Evolutionary conservation across 2,797 vertebrate species (phyloP), one percentile per base, ranked within the genome.

Genomic region (Loris lydekkerianus): DNA sequence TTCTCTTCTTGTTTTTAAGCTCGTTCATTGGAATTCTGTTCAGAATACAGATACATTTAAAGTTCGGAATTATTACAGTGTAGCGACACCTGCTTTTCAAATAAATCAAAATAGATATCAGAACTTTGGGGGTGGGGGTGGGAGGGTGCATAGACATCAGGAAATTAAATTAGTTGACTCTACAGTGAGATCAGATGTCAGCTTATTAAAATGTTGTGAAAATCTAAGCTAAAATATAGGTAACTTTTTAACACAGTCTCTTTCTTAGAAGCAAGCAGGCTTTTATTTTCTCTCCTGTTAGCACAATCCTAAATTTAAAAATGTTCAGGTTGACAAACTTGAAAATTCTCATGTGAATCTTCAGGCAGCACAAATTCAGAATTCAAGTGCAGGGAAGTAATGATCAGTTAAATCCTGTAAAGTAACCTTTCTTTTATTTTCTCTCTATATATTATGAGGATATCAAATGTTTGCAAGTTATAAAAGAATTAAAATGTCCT

Each of bases 401-500:
- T 67, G 85, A 77, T 89, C 93, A 37, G 60, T 93, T 91, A 96
- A 94, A 75, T 97, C 75, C 88, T 81, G 29, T 56, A 73, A 89
- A 91, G 94, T 94, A 95, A 94, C 91, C 96, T 97, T 86, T 67
- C 87, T 60, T 97, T 95, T 25, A 88, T 96, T 97, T 94, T 92
- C 80, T 88, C 73, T 88, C 73, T 86, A 1, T 96, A 80, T 77
- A 37, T 85, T 96, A 92, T 63, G 89, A 93, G 95, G 6, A 40
- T 94, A 96, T 56, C 77, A 91, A 58, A 91, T 97, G 91, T 94
- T 98, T 96, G 9, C 77, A 87, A 95, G 96, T 93, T 96, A 95
- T 92, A 97, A 97, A 97, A 97, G 96, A 93, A 97, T 96, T 96
- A 89, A 97, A 96, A 97, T 97, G 92, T 75, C 61, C 95, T 98